Conservation (phyloP, 2,888 invertebrate genomes). For the Tyria jacobaeae region DNA sequence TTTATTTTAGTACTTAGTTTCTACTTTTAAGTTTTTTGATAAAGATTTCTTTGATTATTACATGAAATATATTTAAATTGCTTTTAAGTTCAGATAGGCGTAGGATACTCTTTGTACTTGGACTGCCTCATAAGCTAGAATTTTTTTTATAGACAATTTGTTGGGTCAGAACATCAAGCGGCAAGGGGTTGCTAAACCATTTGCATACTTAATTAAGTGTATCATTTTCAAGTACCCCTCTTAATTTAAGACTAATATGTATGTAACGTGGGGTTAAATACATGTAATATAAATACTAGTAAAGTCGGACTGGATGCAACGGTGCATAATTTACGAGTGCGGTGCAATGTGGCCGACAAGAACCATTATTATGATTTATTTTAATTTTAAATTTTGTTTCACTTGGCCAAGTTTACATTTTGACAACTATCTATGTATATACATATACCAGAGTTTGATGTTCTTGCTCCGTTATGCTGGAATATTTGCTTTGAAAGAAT, state of each 20-base stretch:
- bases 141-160: slow-evolving; percentile 25
- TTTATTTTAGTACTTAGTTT: slow-evolving; percentile 45
- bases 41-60: slow-evolving; percentile 19
- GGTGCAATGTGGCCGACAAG: slow-evolving; percentile 37
- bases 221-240: slow-evolving; percentile 47
- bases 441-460: slow-evolving; percentile 14
- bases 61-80: slow-evolving; percentile 6
- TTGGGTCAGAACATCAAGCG: slow-evolving; percentile 25
- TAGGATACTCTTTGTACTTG: slow-evolving; percentile 13
- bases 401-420: slow-evolving; percentile 53
- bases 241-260: slow-evolving; percentile 50
- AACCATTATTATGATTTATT: slow-evolving; percentile 70
- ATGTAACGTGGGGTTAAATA: slow-evolving; percentile 40
- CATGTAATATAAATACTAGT: slow-evolving; percentile 44
- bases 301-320: slow-evolving; percentile 32
- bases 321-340: slow-evolving; percentile 45
- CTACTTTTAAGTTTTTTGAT: slow-evolving; percentile 21
- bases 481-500: not conserved
- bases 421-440: slow-evolving; percentile 37
- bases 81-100: slow-evolving; percentile 19
- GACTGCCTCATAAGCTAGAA: slow-evolving; percentile 17
- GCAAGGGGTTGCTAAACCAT: slow-evolving; percentile 37
- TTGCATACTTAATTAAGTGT: slow-evolving; percentile 50
- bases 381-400: slow-evolving; percentile 65
- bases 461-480: not conserved